Conservation (phyloP, 2,113 vertebrate species). For the Oncorhynchus mykiss region DNA sequence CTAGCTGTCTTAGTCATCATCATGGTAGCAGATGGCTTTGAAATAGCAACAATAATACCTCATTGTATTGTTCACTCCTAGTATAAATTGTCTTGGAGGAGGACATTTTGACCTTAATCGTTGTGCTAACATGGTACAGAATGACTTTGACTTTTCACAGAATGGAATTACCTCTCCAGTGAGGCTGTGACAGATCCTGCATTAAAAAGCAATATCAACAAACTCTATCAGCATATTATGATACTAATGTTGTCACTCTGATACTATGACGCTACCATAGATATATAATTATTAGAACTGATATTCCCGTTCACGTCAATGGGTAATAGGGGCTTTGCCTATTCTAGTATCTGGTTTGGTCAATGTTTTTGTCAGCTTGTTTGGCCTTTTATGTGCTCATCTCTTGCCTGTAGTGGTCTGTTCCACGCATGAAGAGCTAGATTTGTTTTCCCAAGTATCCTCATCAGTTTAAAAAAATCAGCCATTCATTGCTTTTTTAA, state of each 20-base stretch:
- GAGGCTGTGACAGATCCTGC: constrained; percentile 18
- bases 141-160: constrained; percentile 20
- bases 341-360: neutral
- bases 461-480: constrained; percentile 71
- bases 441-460: constrained; percentile 60
- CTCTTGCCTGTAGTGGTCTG: constrained; percentile 24
- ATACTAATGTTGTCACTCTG: constrained; percentile 1
- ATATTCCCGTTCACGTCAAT: too few species aligned
- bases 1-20: constrained; percentile 27
- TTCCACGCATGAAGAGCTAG: constrained; percentile 41
- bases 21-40: constrained; percentile 42
- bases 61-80: constrained; percentile 35
- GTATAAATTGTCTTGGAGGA: constrained; percentile 32
- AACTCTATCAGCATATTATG: constrained; percentile 14
- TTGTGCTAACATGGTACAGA: constrained; percentile 15
- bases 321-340: too few species aligned
- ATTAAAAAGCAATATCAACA: constrained; percentile 29
- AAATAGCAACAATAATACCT: constrained; percentile 28
- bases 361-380: neutral
- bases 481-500: constrained; percentile 72
- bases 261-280: neutral
- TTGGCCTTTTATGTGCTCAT: constrained; percentile 32
- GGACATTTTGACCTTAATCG: constrained; percentile 38
- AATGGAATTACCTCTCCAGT: constrained; percentile 21
- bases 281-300: neutral